Base-by-base conservation (phyloP, 1,140 invertebrate species). In the Medauroidea extradentata region DNA sequence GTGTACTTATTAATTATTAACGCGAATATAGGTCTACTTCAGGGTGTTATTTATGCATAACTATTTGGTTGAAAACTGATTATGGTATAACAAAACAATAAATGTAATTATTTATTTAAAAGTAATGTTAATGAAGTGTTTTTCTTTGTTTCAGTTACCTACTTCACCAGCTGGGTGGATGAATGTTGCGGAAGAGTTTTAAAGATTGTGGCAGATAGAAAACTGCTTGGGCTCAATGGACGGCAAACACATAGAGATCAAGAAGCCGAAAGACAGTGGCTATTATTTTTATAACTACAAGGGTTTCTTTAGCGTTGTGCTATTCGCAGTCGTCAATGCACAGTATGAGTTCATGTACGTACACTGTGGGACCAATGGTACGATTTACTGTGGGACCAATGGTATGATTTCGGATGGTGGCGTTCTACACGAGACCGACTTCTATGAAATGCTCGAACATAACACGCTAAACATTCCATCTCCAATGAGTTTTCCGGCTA, bases 181-280 rank as follows among this genome's bases (percentile, higher is more conserved):
- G 68, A 69, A 64, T 57, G 66, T 67, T 46, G 66, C 65, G 51
- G 44, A 65, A 16, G 48, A 59, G 39, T 74, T 75, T 60, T 29
- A 66, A 25, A 48, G 65, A n/a, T 64, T 61, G 29, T 74, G 70
- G 67, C 61, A 74, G 53, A 73, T 71, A 60, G 64, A 67, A 41
- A 63, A 72, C 57, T 74, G 67, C 49, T 16, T 73, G 27, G 72
- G 67, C 19, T 67, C 69, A 8, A 62, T 75, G 48, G 74, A 77
- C 67, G 74, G 73, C 29, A 78, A 74, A 58, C 74, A 78, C 59
- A 60, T 76, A 53, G 53, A 61, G 14, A 70, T 69, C 53, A 23
- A 59, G 57, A 39, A 34, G 21, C 73, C 72, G 38, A 25, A 48
- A 51, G 65, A 69, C 51, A 60, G 53, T 53, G 69, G 71, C 14